Conservation (phyloP, 2,888 invertebrate genomes). For the Drosophila pseudotalamancana region DNA sequence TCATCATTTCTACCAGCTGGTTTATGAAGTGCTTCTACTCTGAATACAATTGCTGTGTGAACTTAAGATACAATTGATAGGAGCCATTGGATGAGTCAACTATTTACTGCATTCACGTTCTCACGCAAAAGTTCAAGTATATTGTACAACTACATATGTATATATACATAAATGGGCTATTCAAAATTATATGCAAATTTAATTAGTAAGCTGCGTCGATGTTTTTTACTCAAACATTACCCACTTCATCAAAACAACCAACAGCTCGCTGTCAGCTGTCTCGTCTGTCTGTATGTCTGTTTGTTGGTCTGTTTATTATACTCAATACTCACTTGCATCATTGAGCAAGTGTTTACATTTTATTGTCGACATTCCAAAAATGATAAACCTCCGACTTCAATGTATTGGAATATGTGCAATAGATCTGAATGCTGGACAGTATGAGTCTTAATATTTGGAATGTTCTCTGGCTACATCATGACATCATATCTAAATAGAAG, state of each 20-base stretch:
- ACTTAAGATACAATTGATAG: constrained; percentile 52
- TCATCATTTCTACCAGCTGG: constrained; percentile 47
- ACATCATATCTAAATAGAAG: constrained; percentile 39
- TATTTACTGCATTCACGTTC: constrained; percentile 56
- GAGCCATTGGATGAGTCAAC: constrained; percentile 60
- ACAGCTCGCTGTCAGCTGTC: constrained; percentile 7
- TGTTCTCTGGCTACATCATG: constrained; percentile 29
- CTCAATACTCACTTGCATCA: constrained; percentile 10
- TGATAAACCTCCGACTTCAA: not conserved
- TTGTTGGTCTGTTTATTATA: constrained; percentile 14
- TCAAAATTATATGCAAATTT: constrained; percentile 51
- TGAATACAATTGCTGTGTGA: constrained; percentile 69
- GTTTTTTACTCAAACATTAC: not conserved
- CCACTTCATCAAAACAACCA: constrained; percentile 7
- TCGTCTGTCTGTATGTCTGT: too few species aligned
- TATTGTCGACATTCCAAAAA: constrained; percentile 10
- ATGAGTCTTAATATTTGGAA: constrained; percentile 26
- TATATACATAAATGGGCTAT: constrained; percentile 15
- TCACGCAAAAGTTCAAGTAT: constrained; percentile 40
- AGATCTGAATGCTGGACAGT: constrained; percentile 18
- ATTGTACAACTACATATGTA: not conserved
- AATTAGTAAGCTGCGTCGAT: constrained; percentile 35
- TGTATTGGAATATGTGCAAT: constrained; percentile 8
- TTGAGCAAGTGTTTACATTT: constrained; percentile 15
- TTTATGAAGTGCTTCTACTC: constrained; percentile 20